Conservation (phyloP, 1,140 invertebrate genomes). For the Spodoptera frugiperda region DNA sequence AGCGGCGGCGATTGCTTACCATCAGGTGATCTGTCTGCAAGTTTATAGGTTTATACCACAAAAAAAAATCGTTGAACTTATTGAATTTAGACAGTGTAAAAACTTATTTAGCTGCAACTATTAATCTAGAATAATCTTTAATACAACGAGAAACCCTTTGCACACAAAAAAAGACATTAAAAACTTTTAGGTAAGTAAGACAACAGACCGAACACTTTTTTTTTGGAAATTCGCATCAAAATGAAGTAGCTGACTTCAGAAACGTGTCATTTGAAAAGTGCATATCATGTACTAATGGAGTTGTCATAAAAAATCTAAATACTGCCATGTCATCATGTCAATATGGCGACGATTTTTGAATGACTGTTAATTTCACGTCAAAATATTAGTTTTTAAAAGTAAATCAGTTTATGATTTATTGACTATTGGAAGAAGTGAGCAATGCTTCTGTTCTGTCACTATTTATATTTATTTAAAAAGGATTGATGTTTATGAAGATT, state of each 20-base stretch:
- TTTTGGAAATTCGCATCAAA: neutral
- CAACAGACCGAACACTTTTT: neutral
- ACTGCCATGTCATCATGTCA: slow-evolving; percentile 7
- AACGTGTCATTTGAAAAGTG: slow-evolving; percentile 10
- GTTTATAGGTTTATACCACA: too few species aligned
- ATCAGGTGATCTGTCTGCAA: too few species aligned
- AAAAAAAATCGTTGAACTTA: too few species aligned
- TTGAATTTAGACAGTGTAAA: too few species aligned
- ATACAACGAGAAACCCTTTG: neutral
- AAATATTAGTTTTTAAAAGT: slow-evolving; percentile 12
- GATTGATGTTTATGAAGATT: slow-evolving; percentile 4
- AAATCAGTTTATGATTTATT: slow-evolving; percentile 30
- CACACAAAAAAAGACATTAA: neutral
- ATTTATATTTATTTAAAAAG: slow-evolving; percentile 21
- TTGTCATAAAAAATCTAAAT: slow-evolving; percentile 26
- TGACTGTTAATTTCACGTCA: slow-evolving; percentile 31
- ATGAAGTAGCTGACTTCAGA: slow-evolving; percentile 17
- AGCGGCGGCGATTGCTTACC: too few species aligned
- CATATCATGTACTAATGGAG: slow-evolving; percentile 20
- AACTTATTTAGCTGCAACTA: too few species aligned
- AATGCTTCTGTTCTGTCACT: neutral
- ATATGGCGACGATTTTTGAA: neutral
- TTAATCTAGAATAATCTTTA: too few species aligned
- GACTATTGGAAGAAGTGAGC: too few species aligned
- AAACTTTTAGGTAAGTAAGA: neutral